These are phyloP conservation scores for Alfaro cultratus DNA, from an alignment of 2,797 vertebrate species.

Conservation along the genomic window DNA sequence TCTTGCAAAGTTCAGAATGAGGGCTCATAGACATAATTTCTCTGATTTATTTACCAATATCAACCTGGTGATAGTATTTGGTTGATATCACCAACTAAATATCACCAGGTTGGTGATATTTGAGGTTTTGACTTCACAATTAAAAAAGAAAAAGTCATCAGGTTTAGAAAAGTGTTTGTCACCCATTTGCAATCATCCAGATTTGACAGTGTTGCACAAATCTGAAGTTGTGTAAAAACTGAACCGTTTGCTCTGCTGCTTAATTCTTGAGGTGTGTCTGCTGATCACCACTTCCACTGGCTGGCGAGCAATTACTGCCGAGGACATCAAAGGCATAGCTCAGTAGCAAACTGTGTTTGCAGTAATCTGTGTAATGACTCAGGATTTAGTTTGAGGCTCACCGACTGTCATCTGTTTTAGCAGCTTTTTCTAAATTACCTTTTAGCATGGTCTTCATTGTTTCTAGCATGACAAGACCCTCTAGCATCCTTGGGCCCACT, in stretches of 20 bases:
- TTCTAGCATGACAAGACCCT: not conserved
- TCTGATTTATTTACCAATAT: not conserved
- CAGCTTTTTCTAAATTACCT: not conserved
- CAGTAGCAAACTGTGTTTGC: not conserved
- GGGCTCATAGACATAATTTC: not conserved
- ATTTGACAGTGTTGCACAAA: not conserved
- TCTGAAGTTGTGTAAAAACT: not conserved
- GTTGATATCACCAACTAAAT: too few relatives aligned
- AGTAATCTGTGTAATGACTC: slow-evolving; percentile 6
- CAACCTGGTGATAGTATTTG: not conserved
- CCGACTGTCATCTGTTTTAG: not conserved
- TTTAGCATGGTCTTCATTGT: not conserved
- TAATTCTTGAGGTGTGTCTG: slow-evolving; percentile 3
- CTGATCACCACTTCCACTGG: not conserved
- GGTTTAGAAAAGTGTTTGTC: not conserved
- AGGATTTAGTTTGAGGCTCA: not conserved
- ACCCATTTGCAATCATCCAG: not conserved
- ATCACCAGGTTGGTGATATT: too few relatives aligned
- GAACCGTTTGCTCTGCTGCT: not conserved
- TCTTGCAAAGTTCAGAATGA: slow-evolving; percentile 4
- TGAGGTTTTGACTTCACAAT: not conserved
- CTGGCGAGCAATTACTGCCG: not conserved
- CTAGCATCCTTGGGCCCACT: too few relatives aligned
- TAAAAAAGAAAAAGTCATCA: not conserved
- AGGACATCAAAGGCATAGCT: not conserved